Conservation (phyloP, 2,888 invertebrate genomes). For the Archips xylosteana region DNA sequence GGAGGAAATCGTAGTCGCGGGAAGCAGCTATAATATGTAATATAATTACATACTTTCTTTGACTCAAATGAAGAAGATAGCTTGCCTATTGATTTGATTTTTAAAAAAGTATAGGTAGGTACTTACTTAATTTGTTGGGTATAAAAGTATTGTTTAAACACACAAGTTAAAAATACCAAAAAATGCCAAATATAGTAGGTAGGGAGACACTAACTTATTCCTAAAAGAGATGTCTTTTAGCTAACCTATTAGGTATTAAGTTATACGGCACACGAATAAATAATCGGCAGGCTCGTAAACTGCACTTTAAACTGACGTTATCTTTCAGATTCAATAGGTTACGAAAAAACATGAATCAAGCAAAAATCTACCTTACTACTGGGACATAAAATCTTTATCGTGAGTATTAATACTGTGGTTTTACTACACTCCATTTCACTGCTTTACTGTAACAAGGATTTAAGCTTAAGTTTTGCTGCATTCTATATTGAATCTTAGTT, state of each 20-base stretch:
- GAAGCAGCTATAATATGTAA: too few species aligned
- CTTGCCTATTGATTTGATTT: too few species aligned
- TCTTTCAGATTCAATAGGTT: conserved; percentile 31
- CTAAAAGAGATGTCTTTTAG: neutral
- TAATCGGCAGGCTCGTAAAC: conserved; percentile 1
- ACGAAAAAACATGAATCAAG: neutral
- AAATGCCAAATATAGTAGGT: neutral
- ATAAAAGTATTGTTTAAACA: too few species aligned
- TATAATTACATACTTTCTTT: too few species aligned
- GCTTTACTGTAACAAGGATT: neutral
- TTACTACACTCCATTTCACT: neutral
- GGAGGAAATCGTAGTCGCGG: too few species aligned
- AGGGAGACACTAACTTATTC: neutral
- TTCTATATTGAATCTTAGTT: neutral
- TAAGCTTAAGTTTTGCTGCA: neutral
- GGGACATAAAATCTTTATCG: neutral
- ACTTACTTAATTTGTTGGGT: too few species aligned
- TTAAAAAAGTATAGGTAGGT: too few species aligned
- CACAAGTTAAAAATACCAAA: too few species aligned
- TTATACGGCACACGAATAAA: neutral
- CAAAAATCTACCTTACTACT: neutral
- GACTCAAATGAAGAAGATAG: too few species aligned
- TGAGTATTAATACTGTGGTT: neutral
- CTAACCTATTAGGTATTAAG: neutral
- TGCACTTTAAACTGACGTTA: conserved; percentile 25